phyloP scores from a whole-genome alignment of 2,888 invertebrate species.

The Drosophila recens region DNA sequence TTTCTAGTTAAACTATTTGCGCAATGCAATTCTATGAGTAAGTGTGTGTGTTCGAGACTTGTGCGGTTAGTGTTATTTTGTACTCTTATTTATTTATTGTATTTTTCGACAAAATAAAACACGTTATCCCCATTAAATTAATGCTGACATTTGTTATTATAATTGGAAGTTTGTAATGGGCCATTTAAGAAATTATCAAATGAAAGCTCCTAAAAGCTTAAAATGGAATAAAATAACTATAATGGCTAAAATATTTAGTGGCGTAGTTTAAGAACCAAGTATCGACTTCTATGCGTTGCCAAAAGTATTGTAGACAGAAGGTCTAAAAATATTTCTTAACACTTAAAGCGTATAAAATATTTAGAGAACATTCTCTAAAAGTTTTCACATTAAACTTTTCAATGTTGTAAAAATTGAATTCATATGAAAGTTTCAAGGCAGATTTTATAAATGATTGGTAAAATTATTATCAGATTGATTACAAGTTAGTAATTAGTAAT shows the following conservation, averaged over 20 bases:
- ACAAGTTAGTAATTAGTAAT: background rate
- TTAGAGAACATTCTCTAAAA: too few relatives aligned
- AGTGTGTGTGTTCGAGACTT: slow-evolving; percentile 34
- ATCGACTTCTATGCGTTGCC: too few relatives aligned
- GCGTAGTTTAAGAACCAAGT: background rate
- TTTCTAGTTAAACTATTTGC: slow-evolving; percentile 55
- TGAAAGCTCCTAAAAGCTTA: too few relatives aligned
- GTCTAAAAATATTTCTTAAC: background rate
- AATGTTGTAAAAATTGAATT: background rate
- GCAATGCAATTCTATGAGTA: slow-evolving; percentile 41
- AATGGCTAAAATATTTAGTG: background rate
- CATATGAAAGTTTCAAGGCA: too few relatives aligned
- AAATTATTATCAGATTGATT: background rate
- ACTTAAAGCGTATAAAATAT: background rate
- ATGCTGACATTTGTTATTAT: background rate
- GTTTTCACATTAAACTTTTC: background rate
- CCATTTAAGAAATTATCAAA: too few relatives aligned
- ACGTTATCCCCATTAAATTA: slow-evolving; percentile 22
- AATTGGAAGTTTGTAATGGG: background rate
- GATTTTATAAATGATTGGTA: background rate
- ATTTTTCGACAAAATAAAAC: slow-evolving; percentile 51
- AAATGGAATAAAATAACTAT: background rate
- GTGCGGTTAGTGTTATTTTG: slow-evolving; percentile 59
- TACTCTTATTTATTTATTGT: slow-evolving; percentile 62
- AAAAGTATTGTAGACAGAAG: background rate